Base-by-base conservation (phyloP, 2,888 invertebrate species). In the Xestobium rufovillosum region DNA sequence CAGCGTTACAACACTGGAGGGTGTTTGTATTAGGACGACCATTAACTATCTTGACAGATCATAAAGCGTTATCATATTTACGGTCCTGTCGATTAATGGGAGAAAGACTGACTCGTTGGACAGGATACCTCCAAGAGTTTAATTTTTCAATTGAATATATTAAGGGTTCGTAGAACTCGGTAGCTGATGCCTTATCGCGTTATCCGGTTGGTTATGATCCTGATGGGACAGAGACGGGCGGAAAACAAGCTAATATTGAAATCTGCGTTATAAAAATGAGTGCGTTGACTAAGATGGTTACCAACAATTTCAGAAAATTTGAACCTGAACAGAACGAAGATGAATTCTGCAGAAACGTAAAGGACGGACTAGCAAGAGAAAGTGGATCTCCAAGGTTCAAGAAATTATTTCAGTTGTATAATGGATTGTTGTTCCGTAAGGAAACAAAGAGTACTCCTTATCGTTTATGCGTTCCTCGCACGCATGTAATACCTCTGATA, bases 1-100 rank as follows among this genome's bases (percentile, higher is more conserved):
- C 23, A 19, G 23, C 23, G n/a, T 19, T 19, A 19, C 6, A 19
- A n/a, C 23, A 19, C n/a, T 19, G 23, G 23, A 6, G 23, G 23
- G 23, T 19, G n/a, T 19, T 19, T 19, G 6, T 19, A 19, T 19
- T 19, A 19, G 23, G 23, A n/a, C 23, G n/a, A 6, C n/a, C 23
- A n/a, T 6, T 19, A 8, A 19, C n/a, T n/a, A 19, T 19, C 23
- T 8, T 8, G 6, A 19, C 23, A 6, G 23, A 19, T 19, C 23
- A 19, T 19, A 19, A 19, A n/a, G 23, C 23, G 6, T 19, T 19
- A n/a, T 8, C 6, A 19, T 19, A 8, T 19, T n/a, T 19, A 19
- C 6, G 23, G n/a, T 19, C 23, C 6, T 19, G 23, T 19, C 23
- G 23, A 8, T n/a, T 19, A n/a, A 6, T 19, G 23, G n/a, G 23